Evolutionary conservation across 2,113 vertebrate species (phyloP), one percentile per base, ranked within the genome.

Genomic region (Plecotus auritus): DNA sequence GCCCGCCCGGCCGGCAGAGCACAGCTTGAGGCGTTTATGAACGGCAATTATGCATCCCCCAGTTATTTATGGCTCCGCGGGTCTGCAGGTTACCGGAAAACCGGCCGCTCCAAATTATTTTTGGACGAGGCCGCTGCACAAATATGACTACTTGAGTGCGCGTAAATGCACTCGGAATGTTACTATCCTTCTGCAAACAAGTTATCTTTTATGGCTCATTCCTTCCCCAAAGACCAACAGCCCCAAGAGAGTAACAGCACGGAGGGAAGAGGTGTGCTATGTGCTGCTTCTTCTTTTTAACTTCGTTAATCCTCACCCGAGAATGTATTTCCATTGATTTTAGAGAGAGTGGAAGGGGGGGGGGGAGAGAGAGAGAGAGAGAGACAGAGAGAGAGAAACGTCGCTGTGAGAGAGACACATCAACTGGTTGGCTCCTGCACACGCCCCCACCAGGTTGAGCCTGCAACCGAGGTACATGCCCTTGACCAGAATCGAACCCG

Each of bases 31-130:
- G 97, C 97, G 98, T 98, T 98, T 97, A 98, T 97, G 97, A 98
- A 94, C 96, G 93, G 95, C 66, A 97, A 97, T 96, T 97, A 97
- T 97, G 98, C 97, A 98, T 98, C 98, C 97, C 74, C 94, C 96
- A 97, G 92, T 97, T 98, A 98, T 97, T 98, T 98, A 98, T 96
- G 97, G 98, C 97, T 94, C 77, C 7, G 93, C 90, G 87, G 92
- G 97, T 97, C 97, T 88, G 83, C 93, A 86, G 96, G 97, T 98
- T 94, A 97, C 97, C 26, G 56, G 97, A 97, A 98, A 96, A 98
- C 96, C 72, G 49, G 72, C 94, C 85, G 95, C 14, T 96, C 96
- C 95, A 97, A 94, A 97, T 94, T 98, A 98, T 98, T 98, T 98
- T 98, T 97, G 97, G 98, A 98, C 22, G 16, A 88, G 70, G 95